Conservation (phyloP, 2,797 vertebrate genomes). For the Numenius phaeopus region DNA sequence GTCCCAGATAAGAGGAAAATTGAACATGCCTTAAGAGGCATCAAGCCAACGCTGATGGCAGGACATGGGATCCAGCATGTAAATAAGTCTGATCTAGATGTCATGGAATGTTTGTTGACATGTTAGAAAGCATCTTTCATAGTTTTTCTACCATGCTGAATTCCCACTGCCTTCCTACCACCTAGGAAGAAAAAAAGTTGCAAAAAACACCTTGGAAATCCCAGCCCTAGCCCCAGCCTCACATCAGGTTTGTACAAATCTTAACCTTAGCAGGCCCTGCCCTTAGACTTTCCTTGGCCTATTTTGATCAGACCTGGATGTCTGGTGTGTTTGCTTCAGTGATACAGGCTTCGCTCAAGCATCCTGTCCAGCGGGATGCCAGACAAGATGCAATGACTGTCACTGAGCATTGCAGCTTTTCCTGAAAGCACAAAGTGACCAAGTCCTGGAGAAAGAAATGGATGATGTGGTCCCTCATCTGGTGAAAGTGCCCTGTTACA, state of each 20-base stretch:
- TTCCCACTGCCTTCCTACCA: neutral
- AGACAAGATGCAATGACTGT: rapidly evolving
- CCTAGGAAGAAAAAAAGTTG: neutral
- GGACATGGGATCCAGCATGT: neutral
- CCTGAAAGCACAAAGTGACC: neutral
- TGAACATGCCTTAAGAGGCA: neutral
- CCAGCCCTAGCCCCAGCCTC: neutral
- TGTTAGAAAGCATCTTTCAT: neutral
- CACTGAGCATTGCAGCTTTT: neutral
- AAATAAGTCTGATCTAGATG: neutral
- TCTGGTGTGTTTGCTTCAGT: neutral
- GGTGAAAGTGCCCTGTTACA: conserved; percentile 11
- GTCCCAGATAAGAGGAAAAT: neutral
- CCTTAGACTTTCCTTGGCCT: neutral
- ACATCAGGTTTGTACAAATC: neutral
- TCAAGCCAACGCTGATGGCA: neutral
- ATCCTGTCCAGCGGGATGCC: rapidly evolving
- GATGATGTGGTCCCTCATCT: conserved; percentile 42
- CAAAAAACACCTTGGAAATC: neutral
- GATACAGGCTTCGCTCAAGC: neutral
- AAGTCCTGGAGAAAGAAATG: neutral
- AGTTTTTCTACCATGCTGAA: neutral
- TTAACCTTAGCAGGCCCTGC: neutral
- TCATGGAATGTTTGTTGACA: neutral
- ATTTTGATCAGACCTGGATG: neutral